phyloP scores from a whole-genome alignment of 2,113 vertebrate genomes.

The Gnathonemus longibarbis region DNA sequence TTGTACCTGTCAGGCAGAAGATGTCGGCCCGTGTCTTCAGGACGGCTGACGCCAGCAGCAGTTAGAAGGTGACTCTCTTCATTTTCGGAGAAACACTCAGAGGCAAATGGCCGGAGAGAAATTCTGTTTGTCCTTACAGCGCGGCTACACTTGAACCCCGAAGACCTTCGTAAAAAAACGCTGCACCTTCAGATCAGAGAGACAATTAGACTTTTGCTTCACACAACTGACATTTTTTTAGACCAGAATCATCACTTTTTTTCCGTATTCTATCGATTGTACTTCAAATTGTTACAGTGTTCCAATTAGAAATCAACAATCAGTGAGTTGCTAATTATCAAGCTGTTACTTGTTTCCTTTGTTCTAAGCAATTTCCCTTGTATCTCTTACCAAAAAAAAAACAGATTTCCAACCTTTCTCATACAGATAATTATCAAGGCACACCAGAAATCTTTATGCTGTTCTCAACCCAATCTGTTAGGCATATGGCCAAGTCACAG shows the following conservation, averaged over 20 bases:
- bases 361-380: slow-evolving; percentile 37
- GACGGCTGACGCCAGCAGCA: not conserved
- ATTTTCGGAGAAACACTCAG: not conserved
- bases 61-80: slow-evolving; percentile 16
- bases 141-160: not conserved
- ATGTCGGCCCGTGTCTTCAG: not conserved
- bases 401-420: slow-evolving; percentile 2
- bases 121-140: not conserved
- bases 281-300: slow-evolving; percentile 44
- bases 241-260: slow-evolving; percentile 36
- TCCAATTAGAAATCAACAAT: slow-evolving; percentile 46
- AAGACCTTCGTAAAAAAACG: not conserved
- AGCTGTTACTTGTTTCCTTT: slow-evolving; percentile 30
- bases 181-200: slow-evolving; percentile 18
- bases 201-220: slow-evolving; percentile 41
- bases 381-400: slow-evolving; percentile 25
- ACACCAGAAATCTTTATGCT: not conserved
- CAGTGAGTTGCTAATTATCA: slow-evolving; percentile 40
- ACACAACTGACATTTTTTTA: slow-evolving; percentile 49
- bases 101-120: not conserved
- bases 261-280: slow-evolving; percentile 32
- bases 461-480: not conserved
- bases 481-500: not conserved
- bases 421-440: not conserved
- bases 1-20: not conserved